Evolutionary conservation across 2,113 vertebrate genomes (phyloP).

Genomic region (Ochotona curzoniae): DNA sequence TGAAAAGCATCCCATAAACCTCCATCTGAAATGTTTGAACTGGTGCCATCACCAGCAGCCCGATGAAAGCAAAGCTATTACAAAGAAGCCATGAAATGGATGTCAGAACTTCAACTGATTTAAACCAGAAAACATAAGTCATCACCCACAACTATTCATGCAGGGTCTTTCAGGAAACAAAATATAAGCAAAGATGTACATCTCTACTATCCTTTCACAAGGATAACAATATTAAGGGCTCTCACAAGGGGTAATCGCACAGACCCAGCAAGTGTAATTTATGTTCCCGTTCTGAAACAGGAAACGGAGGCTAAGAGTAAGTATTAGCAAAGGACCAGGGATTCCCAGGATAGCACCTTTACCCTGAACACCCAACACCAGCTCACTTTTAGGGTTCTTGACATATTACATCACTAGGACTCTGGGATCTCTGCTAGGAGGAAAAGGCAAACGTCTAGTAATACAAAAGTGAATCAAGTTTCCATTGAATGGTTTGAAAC

Average conservation of each 20-base stretch:
- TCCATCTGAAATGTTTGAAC: background rate
- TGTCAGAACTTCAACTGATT: background rate
- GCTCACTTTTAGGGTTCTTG: background rate
- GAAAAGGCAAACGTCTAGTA: background rate
- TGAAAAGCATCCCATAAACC: conserved; percentile 17
- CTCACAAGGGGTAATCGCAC: background rate
- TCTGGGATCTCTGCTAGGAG: background rate
- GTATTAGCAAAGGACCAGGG: background rate
- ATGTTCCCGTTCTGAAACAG: background rate
- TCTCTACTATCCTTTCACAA: background rate
- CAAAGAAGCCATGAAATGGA: background rate
- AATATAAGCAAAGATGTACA: background rate
- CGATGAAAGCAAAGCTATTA: background rate
- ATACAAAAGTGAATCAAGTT: background rate
- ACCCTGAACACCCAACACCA: background rate
- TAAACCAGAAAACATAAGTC: background rate
- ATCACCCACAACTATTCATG: background rate
- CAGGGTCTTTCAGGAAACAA: background rate
- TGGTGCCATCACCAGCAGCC: background rate
- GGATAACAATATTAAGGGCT: background rate
- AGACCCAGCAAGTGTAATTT: background rate
- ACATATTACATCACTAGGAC: conserved; percentile 9
- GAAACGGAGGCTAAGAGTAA: background rate
- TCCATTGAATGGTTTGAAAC: conserved; percentile 9
- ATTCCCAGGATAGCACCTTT: background rate